Evolutionary conservation across 2,888 invertebrate species (phyloP).

Genomic region (Iselma pallidipennis): DNA sequence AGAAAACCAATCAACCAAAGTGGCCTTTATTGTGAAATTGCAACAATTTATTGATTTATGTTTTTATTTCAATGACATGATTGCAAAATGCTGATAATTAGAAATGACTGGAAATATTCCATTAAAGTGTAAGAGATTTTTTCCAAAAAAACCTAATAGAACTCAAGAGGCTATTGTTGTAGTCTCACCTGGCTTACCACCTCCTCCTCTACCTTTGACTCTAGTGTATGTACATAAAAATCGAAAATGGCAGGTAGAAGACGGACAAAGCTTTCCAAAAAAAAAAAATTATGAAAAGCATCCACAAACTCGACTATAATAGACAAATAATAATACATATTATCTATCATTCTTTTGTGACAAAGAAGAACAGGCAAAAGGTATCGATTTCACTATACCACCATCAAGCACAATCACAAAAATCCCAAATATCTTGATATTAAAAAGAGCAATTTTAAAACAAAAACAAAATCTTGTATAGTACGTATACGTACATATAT

Average conservation of each 20-base stretch:
- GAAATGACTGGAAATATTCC: too few relatives aligned
- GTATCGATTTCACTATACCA: not conserved
- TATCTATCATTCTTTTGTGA: not conserved
- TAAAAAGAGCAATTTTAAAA: constrained; percentile 3
- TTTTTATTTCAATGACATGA: not conserved
- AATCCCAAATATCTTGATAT: not conserved
- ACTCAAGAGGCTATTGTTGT: not conserved
- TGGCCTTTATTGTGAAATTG: too few relatives aligned
- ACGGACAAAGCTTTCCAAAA: not conserved
- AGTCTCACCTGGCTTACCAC: not conserved
- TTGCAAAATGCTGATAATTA: too few relatives aligned
- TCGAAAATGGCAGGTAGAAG: not conserved
- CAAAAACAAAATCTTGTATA: constrained; percentile 1
- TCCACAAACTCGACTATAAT: not conserved
- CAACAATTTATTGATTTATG: too few relatives aligned
- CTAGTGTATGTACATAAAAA: not conserved
- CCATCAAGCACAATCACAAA: not conserved
- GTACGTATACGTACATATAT: not conserved
- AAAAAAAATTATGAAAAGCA: not conserved
- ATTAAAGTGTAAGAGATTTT: too few relatives aligned
- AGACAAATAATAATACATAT: not conserved
- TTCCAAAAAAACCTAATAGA: not conserved
- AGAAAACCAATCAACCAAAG: too few relatives aligned
- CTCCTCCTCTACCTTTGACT: not conserved
- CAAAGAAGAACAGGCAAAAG: not conserved